These are phyloP conservation scores for Liparis tanakae DNA, from an alignment of 2,797 vertebrate genomes.

Conservation along the genomic window DNA sequence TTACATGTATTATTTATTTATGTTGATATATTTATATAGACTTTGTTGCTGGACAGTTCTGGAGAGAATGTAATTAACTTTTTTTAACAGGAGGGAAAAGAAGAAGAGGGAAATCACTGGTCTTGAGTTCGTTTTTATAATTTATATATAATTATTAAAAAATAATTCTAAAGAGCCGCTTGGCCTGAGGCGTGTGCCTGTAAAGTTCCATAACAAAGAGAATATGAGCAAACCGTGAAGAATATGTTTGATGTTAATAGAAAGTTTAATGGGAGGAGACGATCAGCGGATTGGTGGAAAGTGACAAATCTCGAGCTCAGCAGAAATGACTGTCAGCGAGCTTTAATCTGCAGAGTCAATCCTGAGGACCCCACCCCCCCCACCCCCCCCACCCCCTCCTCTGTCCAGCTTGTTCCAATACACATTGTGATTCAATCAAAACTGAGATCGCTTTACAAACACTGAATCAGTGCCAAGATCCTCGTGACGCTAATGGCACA, in stretches of 20 bases:
- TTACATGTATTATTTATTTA: background rate
- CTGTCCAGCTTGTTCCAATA: background rate
- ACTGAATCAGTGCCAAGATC: background rate
- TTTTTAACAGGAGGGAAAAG: constrained; percentile 5
- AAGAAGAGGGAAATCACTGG: background rate
- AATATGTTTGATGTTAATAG: constrained; percentile 53
- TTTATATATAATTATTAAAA: too few species aligned
- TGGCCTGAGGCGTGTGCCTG: background rate
- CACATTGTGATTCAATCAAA: constrained; percentile 7
- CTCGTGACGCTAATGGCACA: background rate
- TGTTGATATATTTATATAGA: too few species aligned
- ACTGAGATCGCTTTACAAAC: constrained; percentile 4
- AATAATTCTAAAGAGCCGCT: background rate
- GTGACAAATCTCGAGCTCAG: constrained; percentile 33
- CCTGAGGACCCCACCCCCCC: constrained; percentile 33
- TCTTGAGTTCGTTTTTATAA: background rate
- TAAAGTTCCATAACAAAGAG: constrained; percentile 33
- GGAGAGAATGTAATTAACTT: constrained; percentile 4
- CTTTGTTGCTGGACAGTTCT: background rate
- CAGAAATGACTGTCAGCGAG: constrained; percentile 42
- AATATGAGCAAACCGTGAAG: constrained; percentile 33
- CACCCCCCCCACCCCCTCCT: too few species aligned
- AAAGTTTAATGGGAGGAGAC: constrained; percentile 35
- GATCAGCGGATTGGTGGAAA: constrained; percentile 42
- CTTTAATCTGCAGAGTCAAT: constrained; percentile 31